Evolutionary conservation across 2,113 vertebrate species (phyloP), one percentile per base, ranked within the genome.

Genomic region (Bufo bufo): DNA sequence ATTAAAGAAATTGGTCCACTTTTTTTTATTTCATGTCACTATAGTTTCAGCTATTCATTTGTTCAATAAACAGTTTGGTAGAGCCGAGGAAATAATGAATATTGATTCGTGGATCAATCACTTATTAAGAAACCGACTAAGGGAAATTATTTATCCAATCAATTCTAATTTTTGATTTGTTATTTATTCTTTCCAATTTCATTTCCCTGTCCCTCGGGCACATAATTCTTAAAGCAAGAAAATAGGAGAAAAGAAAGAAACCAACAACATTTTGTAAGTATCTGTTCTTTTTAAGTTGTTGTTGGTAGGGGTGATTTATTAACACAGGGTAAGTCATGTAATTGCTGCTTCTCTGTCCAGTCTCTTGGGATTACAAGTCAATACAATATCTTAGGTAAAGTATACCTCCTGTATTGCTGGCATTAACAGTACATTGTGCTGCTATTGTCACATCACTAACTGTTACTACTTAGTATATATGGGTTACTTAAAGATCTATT

Each of bases 91-190:
- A 96, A 95, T 95, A 96, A 96, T 96, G 95, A 96, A 95, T 95
- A 96, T 96, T 96, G 95, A 96, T 96, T 95, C 94, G 92, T 92
- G 95, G 94, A 96, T 96, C 93, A 4, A 95, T 96, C 94, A 93
- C 93, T 94, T 96, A 95, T 96, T 96, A 96, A 96, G 95, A 95
- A 96, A 94, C 93, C 93, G 92, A 94, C 92, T 93, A 95, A 94
- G 95, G 94, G 93, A 96, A 96, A 96, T 96, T 96, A 95, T 96
- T 96, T 96, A 95, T 95, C 93, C 93, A 95, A 94, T 96, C 94
- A 94, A 95, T 96, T 95, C 93, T 95, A 94, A 95, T 95, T 96
- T 95, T 96, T 96, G 92, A 96, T 96, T 95, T 95, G 95, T 96
- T 95, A 95, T 96, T 96, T 95, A 94, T 96, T 94, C 95, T 96